Percentiles rank a stretch among this genome's conserved stretches.
Evolutionary conservation across 92 coral and sea anemone species (phyloP).

Genomic region (Heliopora coerulea): DNA sequence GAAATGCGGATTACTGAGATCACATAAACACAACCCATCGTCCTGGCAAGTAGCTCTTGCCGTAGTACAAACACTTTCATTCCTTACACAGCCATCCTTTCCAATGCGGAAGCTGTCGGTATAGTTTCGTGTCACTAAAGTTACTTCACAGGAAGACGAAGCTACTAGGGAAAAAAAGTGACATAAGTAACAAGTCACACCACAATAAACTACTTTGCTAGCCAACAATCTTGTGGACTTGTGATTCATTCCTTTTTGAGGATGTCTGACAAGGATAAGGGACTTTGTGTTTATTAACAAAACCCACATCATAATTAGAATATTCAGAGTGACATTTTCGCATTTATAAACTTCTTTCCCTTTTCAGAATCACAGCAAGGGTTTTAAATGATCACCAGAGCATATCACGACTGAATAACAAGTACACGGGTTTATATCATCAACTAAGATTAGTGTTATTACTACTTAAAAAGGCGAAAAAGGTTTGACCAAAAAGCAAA

Average conservation of each 20-base stretch:
- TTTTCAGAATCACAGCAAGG: background rate
- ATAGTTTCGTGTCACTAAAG: slow-evolving; percentile 19
- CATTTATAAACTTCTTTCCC: background rate
- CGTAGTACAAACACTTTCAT: slow-evolving; percentile 7
- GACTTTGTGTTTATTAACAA: too few relatives aligned
- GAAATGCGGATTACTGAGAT: background rate
- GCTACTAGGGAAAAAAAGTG: too few relatives aligned
- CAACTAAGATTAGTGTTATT: too few relatives aligned
- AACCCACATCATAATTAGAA: background rate
- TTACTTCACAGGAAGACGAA: slow-evolving; percentile 5
- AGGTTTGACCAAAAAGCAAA: too few relatives aligned
- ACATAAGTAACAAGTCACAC: background rate
- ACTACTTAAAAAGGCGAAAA: too few relatives aligned
- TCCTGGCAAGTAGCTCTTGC: background rate
- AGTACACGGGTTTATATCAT: background rate
- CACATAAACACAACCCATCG: slow-evolving; percentile 22
- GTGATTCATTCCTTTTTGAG: too few relatives aligned
- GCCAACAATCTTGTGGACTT: too few relatives aligned
- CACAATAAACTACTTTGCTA: background rate
- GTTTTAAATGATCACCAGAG: background rate
- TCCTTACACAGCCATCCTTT: slow-evolving; percentile 6
- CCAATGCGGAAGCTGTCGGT: slow-evolving; percentile 42
- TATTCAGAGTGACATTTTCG: background rate
- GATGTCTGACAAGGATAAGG: too few relatives aligned
- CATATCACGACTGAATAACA: background rate